Conservation (phyloP, 1,140 invertebrate species). For the Magallana ariakensis region DNA sequence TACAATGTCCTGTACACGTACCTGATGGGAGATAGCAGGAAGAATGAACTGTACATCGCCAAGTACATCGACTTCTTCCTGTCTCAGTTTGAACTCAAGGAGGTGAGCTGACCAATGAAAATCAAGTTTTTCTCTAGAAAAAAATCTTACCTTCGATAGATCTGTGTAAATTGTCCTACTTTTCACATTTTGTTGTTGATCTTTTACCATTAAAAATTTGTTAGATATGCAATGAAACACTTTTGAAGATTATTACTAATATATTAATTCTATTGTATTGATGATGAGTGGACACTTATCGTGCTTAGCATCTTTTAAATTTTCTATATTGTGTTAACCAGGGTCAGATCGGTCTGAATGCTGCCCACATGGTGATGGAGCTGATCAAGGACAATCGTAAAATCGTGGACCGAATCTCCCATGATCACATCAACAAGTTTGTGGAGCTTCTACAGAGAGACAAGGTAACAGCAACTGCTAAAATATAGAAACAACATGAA, state of each 20-base stretch:
- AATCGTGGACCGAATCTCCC: constrained; percentile 76
- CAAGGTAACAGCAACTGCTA: constrained; percentile 65
- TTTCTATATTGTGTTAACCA: constrained; percentile 43
- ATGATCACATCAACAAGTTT: constrained; percentile 75
- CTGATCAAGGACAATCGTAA: constrained; percentile 77
- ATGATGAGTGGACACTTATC: no score
- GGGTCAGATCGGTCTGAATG: constrained; percentile 76
- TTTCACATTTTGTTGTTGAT: no score
- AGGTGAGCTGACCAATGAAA: constrained; percentile 52
- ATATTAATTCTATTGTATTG: no score
- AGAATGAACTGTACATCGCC: constrained; percentile 78
- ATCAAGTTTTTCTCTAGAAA: no score
- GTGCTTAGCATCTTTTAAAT: no score
- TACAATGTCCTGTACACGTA: constrained; percentile 77
- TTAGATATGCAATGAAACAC: no score
- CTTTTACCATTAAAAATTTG: no score
- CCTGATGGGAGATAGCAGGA: constrained; percentile 76
- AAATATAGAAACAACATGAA: no score
- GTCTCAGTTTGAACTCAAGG: constrained; percentile 72
- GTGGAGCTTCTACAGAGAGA: constrained; percentile 71
- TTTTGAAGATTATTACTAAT: no score
- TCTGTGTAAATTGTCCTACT: no score
- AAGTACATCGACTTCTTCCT: constrained; percentile 79
- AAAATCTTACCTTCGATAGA: no score
- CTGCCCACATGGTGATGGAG: constrained; percentile 78